These are phyloP conservation scores for Ethmia dodecea DNA, from an alignment of 2,888 invertebrate genomes.

Conservation along the genomic window DNA sequence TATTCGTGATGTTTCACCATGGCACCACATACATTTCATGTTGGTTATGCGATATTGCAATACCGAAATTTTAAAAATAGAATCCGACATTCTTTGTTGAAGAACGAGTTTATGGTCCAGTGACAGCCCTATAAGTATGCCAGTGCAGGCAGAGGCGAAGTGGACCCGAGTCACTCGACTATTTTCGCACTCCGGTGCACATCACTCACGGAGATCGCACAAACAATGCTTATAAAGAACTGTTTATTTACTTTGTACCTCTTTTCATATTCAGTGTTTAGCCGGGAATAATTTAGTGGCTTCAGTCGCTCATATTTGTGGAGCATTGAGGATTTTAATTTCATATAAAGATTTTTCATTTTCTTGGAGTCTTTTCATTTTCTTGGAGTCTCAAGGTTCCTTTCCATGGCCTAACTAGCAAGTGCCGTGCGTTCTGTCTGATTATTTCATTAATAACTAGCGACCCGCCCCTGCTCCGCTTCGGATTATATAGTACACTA, in stretches of 20 bases:
- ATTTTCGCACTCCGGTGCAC: constrained; percentile 42
- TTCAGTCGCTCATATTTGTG: background rate
- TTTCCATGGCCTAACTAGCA: too few species aligned
- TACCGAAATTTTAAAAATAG: too few species aligned
- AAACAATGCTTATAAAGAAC: background rate
- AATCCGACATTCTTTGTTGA: too few species aligned
- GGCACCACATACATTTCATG: background rate
- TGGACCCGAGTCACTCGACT: constrained; percentile 14
- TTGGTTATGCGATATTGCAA: background rate
- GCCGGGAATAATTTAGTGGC: background rate
- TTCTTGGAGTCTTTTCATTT: background rate
- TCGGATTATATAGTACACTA: too few species aligned
- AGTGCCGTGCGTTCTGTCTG: too few species aligned
- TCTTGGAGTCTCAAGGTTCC: background rate
- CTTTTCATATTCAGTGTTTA: background rate
- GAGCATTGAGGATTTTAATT: background rate
- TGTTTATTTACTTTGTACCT: constrained; percentile 1
- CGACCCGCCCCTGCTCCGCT: too few species aligned
- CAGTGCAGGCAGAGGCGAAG: background rate
- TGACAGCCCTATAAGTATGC: background rate
- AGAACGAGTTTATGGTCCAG: too few species aligned
- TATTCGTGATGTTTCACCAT: background rate
- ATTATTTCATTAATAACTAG: too few species aligned
- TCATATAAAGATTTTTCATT: too few species aligned
- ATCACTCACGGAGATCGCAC: constrained; percentile 33